A percentile compares a stretch with the other conserved stretches of the same genome.
Evolutionary conservation across 1,140 invertebrate species (phyloP).

Genomic region (Brachionus rotundiformis): DNA sequence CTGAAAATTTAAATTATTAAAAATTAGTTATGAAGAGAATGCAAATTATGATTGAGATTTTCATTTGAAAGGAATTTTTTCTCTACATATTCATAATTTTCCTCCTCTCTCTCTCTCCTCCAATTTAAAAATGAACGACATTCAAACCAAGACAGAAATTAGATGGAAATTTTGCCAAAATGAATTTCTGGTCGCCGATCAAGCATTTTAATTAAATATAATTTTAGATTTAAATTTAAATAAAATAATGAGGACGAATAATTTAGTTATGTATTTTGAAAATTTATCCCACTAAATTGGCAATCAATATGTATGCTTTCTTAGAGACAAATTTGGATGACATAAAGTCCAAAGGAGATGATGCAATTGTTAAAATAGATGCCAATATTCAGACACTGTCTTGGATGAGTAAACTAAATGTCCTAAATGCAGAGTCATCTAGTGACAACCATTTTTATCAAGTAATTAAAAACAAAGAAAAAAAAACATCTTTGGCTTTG

Average conservation of each 20-base stretch:
- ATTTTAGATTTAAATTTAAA: too few relatives aligned
- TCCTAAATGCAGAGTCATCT: conserved; percentile 71
- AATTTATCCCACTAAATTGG: neutral
- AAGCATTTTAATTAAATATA: neutral
- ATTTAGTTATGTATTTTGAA: neutral
- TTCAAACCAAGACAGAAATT: neutral
- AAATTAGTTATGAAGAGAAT: neutral
- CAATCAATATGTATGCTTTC: conserved; percentile 4
- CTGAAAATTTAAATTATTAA: neutral
- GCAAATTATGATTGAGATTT: conserved; percentile 27
- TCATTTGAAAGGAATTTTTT: conserved; percentile 37
- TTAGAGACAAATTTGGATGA: conserved; percentile 43
- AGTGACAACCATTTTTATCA: neutral
- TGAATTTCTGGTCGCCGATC: neutral
- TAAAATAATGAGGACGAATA: neutral
- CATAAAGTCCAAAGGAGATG: conserved; percentile 15
- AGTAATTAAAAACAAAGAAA: conserved; percentile 69
- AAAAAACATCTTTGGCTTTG: too few relatives aligned
- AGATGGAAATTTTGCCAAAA: neutral
- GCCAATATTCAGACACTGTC: conserved; percentile 89
- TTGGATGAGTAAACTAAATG: conserved; percentile 96
- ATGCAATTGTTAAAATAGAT: conserved; percentile 70
- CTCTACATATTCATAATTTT: conserved; percentile 39
- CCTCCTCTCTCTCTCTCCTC: neutral
- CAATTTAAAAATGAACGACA: conserved; percentile 42